These are phyloP conservation scores for Spilogale gracilis DNA, from an alignment of 2,113 vertebrate genomes.

Conservation along the genomic window DNA sequence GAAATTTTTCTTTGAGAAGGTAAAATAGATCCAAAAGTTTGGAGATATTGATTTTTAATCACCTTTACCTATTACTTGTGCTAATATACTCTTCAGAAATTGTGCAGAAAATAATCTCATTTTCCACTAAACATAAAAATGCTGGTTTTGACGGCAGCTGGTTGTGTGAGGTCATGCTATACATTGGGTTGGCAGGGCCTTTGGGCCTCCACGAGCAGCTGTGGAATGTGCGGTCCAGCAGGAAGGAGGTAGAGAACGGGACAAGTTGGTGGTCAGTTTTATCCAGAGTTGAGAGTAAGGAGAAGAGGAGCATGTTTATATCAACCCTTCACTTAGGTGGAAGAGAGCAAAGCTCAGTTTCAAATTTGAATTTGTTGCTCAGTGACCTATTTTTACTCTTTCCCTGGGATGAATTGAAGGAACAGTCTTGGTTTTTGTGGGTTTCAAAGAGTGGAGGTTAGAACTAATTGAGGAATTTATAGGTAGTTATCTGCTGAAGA, in stretches of 20 bases:
- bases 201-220: neutral
- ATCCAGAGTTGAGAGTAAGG: no score
- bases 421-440: neutral
- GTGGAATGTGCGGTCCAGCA: rapidly evolving
- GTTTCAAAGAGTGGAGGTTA: neutral
- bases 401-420: neutral
- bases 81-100: neutral
- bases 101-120: neutral
- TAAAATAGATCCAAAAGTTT: conserved; percentile 27
- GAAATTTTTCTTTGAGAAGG: neutral
- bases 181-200: neutral
- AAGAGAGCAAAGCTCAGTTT: neutral
- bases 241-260: neutral
- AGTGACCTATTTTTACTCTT: neutral
- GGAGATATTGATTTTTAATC: conserved; percentile 28
- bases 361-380: conserved; percentile 10
- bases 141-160: neutral
- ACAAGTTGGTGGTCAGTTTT: neutral
- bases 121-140: neutral
- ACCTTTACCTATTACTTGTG: neutral
- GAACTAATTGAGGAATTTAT: neutral
- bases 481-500: neutral
- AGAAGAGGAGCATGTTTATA: neutral
- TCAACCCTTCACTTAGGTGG: neutral
- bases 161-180: neutral